These are phyloP conservation scores for Drosophila vallismaia DNA, from an alignment of 2,888 invertebrate genomes.

Conservation along the genomic window DNA sequence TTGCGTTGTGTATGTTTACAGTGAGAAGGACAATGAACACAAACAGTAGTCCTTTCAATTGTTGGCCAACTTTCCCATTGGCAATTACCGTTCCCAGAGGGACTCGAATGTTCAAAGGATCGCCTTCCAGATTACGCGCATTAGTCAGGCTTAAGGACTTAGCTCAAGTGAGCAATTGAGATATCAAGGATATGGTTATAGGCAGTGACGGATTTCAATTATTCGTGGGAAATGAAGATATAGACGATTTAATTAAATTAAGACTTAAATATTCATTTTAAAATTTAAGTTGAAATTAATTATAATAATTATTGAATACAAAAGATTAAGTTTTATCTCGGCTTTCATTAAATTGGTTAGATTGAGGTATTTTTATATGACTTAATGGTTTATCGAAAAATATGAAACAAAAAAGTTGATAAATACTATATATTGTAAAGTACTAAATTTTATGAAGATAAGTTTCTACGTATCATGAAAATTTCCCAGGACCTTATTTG, in stretches of 20 bases:
- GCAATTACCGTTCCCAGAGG: conserved; percentile 32
- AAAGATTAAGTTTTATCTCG: too few relatives aligned
- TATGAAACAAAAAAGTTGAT: too few relatives aligned
- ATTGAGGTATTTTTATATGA: too few relatives aligned
- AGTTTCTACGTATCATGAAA: too few relatives aligned
- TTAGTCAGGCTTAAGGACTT: conserved; percentile 64
- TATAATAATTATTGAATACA: too few relatives aligned
- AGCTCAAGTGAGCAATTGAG: conserved; percentile 63
- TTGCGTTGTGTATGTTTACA: conserved; percentile 74
- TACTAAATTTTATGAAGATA: too few relatives aligned
- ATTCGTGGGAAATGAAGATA: conserved; percentile 11
- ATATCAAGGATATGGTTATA: conserved; percentile 14
- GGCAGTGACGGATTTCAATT: background rate
- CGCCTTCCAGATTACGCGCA: conserved; percentile 51
- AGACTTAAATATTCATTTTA: background rate
- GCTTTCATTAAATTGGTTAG: too few relatives aligned
- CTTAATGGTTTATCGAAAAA: too few relatives aligned
- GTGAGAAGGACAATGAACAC: conserved; percentile 45
- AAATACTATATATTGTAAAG: too few relatives aligned
- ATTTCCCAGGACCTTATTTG: too few relatives aligned
- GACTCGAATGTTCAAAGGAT: conserved; percentile 19
- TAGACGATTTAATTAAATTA: background rate
- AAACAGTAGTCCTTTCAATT: conserved; percentile 62
- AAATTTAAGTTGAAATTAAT: background rate
- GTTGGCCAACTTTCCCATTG: conserved; percentile 81